Evolutionary conservation across 53 echinoderm and acorn worm species (phyloP).

Genomic region (Astropecten irregularis): DNA sequence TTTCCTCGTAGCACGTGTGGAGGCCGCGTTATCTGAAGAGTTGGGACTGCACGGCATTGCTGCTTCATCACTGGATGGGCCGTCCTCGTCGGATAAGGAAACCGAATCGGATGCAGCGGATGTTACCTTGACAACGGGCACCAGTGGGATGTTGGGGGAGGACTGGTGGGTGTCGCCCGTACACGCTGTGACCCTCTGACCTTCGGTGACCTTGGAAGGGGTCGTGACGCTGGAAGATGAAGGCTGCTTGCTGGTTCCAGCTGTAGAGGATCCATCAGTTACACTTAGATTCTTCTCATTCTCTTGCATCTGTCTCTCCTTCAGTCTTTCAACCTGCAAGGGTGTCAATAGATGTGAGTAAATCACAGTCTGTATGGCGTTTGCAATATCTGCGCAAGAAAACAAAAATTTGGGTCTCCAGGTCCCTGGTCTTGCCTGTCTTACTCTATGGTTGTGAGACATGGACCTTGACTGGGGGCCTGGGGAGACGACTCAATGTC

Average conservation of each 20-base stretch:
- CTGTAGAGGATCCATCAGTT: neutral
- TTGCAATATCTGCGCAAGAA: neutral
- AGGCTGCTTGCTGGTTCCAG: neutral
- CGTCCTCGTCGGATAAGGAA: neutral
- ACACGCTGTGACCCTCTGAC: constrained; percentile 6
- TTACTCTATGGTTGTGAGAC: no score
- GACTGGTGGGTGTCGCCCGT: neutral
- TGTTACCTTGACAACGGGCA: constrained; percentile 10
- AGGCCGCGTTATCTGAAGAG: neutral
- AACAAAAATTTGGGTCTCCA: no score
- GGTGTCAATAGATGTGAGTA: no score
- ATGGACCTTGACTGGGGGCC: no score
- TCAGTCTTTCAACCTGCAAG: constrained; percentile 31
- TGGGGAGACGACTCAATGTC: no score
- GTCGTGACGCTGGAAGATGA: neutral
- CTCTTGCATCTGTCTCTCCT: neutral
- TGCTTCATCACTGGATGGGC: neutral
- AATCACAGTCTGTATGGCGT: neutral
- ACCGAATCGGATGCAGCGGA: neutral
- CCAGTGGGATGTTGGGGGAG: neutral
- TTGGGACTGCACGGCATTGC: neutral
- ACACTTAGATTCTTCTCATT: neutral
- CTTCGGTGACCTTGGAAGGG: constrained; percentile 8
- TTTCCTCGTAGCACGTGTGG: neutral
- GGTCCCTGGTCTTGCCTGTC: no score